phyloP scores from a whole-genome alignment of 1,140 invertebrate species.

The Drosophila santomea region DNA sequence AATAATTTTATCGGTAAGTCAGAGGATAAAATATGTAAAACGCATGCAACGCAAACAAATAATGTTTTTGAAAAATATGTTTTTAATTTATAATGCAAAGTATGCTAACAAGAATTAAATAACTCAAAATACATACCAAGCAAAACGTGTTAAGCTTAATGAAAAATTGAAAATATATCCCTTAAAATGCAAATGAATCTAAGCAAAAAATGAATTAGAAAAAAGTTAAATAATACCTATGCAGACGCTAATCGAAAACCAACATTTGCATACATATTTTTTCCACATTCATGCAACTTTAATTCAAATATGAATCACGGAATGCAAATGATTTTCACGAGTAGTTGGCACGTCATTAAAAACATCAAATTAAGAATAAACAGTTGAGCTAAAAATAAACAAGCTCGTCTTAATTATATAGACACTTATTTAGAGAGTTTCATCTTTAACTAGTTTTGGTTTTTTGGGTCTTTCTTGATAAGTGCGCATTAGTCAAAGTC shows the following conservation, averaged over 20 bases:
- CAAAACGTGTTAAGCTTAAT: too few species aligned
- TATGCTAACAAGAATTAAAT: background rate
- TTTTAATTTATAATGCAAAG: too few species aligned
- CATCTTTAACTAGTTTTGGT: background rate
- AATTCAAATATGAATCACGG: background rate
- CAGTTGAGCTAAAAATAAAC: constrained; percentile 11
- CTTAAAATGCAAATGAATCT: background rate
- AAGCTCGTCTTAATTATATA: background rate
- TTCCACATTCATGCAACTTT: background rate
- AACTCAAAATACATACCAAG: background rate
- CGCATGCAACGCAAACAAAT: too few species aligned
- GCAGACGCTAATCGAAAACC: background rate
- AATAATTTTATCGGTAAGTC: constrained; percentile 5
- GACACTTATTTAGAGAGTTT: constrained; percentile 6
- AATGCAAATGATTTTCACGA: background rate
- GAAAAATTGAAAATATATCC: background rate
- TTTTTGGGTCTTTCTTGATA: constrained; percentile 35
- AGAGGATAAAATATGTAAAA: background rate
- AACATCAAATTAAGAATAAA: background rate
- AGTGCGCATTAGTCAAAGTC: constrained; percentile 38
- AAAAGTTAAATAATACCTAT: background rate
- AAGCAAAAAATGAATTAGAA: constrained; percentile 1
- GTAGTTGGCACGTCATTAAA: background rate
- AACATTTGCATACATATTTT: background rate
- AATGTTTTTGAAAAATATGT: background rate